Base-by-base conservation (phyloP, 2,113 vertebrate genomes). In the Cairina moschata region DNA sequence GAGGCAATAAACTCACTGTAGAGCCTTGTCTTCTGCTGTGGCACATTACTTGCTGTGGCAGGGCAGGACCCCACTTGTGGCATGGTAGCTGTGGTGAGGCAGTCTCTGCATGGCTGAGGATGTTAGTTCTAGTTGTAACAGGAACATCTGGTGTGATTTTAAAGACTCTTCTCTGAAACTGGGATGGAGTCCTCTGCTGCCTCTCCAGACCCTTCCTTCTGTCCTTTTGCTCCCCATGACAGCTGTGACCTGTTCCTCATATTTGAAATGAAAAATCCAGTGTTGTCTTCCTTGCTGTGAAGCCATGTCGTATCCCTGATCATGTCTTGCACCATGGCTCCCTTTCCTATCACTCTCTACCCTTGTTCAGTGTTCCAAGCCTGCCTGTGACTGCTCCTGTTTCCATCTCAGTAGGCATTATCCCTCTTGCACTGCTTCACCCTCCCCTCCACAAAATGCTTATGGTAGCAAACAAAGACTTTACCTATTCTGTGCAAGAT, bases 391-490 rank as follows among this genome's bases (percentile, higher is more conserved):
- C 59, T 77, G 17, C 26, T 86, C 7, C 31, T 78, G 6, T 2
- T 74, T 88, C 31, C 17, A 75, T 21, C 17, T 52, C 22, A 5
- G 21, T 34, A 31, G 31, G 12, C 4, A 7, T 82, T 48, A 18
- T 71, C 10, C 4, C 9, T 38, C 36, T 3, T 55, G 25, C 28
- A 32, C 38, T 0, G 2, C 17, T 83, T 66, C 11, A 58, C 50
- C 14, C 15, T 72, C 78, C 20, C 15, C 26, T 72, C 74, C 40
- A 82, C 14, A 72, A 72, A 56, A 56, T 68, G 65, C 82, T 6
- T 68, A 42, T 3, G 40, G 32, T 32, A 79, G 8, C 3, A 32
- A 63, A 58, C 54, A 54, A 76, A 40, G 9, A 22, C 18, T 44
- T 20, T 17, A 75, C 21, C 34, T 86, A 16, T 83, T 85, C 29